Evolutionary conservation across 2,113 vertebrate species (phyloP).

Genomic region (Phainopepla nitens): DNA sequence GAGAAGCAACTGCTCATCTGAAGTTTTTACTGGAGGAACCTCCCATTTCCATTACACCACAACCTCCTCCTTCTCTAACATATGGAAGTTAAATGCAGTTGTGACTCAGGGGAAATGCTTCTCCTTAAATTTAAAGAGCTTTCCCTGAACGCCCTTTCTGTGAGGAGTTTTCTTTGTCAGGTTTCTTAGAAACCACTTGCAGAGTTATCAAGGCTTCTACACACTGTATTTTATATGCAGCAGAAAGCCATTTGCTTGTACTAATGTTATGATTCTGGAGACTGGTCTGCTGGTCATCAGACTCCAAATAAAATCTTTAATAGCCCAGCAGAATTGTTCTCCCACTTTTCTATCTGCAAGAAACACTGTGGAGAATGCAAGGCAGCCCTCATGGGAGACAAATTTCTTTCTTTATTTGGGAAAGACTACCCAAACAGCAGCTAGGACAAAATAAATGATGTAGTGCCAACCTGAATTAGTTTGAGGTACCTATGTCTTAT

Average conservation of each 20-base stretch:
- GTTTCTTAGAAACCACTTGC: not conserved
- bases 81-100: not conserved
- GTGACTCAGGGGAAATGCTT: not conserved
- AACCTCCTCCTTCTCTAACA: not conserved
- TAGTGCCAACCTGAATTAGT: not conserved
- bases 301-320: not conserved
- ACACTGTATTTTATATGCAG: not conserved
- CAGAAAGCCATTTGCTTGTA: not conserved
- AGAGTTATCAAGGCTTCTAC: fast-evolving
- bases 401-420: not conserved
- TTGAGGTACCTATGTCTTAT: not conserved
- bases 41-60: not conserved
- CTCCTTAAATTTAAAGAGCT: not conserved
- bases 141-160: not conserved
- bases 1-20: slow-evolving; percentile 25
- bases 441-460: not conserved
- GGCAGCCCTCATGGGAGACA: not conserved
- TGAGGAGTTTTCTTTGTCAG: not conserved
- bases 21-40: not conserved
- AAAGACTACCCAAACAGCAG: not conserved
- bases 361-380: not conserved
- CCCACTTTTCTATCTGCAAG: not conserved
- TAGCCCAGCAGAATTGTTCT: not conserved
- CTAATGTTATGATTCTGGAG: not conserved
- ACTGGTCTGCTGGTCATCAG: not conserved